Conservation (phyloP, 2,113 vertebrate species). For the Typhlomys cinereus region DNA sequence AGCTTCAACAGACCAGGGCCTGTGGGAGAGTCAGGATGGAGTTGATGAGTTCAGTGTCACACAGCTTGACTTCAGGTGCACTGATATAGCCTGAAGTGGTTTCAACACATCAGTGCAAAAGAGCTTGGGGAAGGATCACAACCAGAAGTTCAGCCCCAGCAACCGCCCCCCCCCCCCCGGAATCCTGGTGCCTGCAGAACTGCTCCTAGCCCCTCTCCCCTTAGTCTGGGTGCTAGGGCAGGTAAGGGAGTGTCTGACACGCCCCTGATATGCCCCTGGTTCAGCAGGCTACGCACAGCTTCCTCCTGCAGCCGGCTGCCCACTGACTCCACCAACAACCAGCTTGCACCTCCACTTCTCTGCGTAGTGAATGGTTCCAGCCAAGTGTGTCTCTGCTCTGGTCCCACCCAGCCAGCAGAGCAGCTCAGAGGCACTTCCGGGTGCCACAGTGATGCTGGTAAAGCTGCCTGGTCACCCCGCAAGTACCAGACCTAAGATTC, state of each 20-base stretch:
- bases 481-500: background rate
- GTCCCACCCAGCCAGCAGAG: background rate
- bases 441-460: background rate
- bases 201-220: background rate
- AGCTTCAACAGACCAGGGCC: background rate
- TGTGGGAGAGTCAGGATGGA: background rate
- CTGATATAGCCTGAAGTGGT: background rate
- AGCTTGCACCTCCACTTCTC: no score
- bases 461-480: background rate
- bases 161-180: background rate
- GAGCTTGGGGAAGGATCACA: background rate
- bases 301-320: background rate
- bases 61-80: background rate
- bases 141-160: background rate
- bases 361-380: no score
- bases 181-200: background rate
- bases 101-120: background rate
- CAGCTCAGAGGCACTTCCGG: background rate
- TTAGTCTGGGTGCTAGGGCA: no score
- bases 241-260: background rate
- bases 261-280: background rate
- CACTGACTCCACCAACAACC: accelerated
- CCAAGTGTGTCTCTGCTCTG: background rate
- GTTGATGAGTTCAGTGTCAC: constrained; percentile 5
- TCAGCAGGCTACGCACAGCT: background rate